Evolutionary conservation across 2,113 vertebrate species (phyloP).

Genomic region (Vireo altiloquus): DNA sequence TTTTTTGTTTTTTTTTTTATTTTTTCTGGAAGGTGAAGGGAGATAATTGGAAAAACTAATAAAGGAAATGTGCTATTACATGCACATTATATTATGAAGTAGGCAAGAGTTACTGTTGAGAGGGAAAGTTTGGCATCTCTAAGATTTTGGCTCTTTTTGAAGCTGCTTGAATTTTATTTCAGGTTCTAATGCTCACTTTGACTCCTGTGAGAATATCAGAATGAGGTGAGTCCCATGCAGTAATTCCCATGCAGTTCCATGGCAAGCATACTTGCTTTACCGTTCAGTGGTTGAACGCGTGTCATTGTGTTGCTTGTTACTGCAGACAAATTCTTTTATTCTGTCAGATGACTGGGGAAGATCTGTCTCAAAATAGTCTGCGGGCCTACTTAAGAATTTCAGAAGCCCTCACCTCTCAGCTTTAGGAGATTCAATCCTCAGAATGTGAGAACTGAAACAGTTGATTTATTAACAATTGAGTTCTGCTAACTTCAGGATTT

Average conservation of each 20-base stretch:
- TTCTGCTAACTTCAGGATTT: neutral
- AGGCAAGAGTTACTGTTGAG: neutral
- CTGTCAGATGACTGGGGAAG: neutral
- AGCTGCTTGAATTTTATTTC: constrained; percentile 37
- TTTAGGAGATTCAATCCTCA: neutral
- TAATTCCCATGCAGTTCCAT: neutral
- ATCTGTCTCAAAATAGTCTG: neutral
- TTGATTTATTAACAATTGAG: neutral
- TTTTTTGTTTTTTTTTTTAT: neutral
- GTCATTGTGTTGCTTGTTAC: neutral
- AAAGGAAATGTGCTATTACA: neutral
- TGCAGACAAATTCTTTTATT: neutral
- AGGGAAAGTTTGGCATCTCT: neutral
- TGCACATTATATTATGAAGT: neutral
- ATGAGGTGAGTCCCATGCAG: neutral
- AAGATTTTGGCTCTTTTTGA: neutral
- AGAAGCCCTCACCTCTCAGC: neutral
- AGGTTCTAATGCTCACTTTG: neutral
- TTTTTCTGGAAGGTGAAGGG: neutral
- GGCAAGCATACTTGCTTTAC: neutral
- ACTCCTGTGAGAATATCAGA: neutral
- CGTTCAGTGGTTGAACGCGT: neutral
- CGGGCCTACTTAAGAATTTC: neutral
- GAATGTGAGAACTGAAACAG: neutral
- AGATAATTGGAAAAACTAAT: neutral